Conservation (phyloP, 2,113 vertebrate species). For the Dasyurus viverrinus region DNA sequence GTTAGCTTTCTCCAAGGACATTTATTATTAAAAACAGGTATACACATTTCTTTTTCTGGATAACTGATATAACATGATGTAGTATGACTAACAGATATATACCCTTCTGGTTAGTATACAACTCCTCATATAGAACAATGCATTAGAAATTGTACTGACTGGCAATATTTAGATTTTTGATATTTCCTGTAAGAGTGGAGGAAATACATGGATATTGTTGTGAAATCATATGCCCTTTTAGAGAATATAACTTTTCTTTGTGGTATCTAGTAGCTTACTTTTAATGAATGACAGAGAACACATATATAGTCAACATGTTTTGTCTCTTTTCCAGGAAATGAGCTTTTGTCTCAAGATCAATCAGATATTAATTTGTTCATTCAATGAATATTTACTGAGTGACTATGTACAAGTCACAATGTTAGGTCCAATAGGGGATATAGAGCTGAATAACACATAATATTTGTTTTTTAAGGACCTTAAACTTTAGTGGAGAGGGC, state of each 20-base stretch:
- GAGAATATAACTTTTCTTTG: background rate
- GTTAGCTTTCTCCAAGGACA: background rate
- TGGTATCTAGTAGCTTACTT: background rate
- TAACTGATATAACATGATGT: background rate
- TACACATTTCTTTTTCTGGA: background rate
- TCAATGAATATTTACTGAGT: background rate
- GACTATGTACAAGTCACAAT: background rate
- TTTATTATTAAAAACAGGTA: slow-evolving; percentile 12
- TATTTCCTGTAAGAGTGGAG: background rate
- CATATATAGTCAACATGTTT: background rate
- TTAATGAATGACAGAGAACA: background rate
- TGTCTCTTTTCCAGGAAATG: background rate
- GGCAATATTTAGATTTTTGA: background rate
- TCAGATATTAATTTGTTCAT: background rate
- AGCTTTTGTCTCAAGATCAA: background rate
- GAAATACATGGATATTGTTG: background rate
- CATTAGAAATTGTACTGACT: background rate
- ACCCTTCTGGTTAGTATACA: background rate
- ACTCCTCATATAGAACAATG: background rate
- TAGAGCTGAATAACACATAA: background rate
- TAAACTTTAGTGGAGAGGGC: background rate
- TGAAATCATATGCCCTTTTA: background rate
- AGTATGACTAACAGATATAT: background rate
- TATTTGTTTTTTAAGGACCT: background rate
- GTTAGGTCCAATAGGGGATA: background rate